These are phyloP conservation scores for Campylorhamphus procurvoides DNA, from an alignment of 2,113 vertebrate genomes.

Conservation along the genomic window DNA sequence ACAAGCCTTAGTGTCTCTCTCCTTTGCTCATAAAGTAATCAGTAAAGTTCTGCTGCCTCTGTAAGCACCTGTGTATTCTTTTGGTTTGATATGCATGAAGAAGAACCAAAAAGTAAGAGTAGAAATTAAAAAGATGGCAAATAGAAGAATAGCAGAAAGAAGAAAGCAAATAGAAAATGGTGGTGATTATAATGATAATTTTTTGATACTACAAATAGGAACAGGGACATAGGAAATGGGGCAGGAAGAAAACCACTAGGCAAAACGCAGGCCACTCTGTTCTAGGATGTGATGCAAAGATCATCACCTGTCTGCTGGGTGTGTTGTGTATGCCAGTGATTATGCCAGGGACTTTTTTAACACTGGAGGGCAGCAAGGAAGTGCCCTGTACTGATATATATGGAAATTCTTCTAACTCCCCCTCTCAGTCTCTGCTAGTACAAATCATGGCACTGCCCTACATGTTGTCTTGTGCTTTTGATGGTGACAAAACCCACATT, in stretches of 20 bases:
- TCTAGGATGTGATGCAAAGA: not conserved
- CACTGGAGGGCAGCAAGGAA: not conserved
- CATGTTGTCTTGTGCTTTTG: not conserved
- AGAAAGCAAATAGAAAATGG: not conserved
- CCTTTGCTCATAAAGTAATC: not conserved
- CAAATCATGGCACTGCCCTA: not conserved
- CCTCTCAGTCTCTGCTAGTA: not conserved
- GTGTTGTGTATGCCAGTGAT: not conserved
- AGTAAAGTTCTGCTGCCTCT: not conserved
- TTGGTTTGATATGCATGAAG: not conserved
- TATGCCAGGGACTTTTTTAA: not conserved
- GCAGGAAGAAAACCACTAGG: not conserved
- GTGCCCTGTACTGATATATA: not conserved
- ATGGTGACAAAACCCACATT: not conserved
- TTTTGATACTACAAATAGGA: not conserved
- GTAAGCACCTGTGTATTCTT: not conserved
- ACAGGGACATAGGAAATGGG: not conserved
- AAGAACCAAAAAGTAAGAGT: not conserved
- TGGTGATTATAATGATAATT: not conserved
- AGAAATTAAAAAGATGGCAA: not conserved
- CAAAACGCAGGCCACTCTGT: not conserved
- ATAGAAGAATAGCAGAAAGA: not conserved
- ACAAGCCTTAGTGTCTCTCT: not conserved
- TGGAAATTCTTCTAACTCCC: fast-evolving
- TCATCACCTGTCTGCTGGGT: not conserved